A percentile compares a stretch with the other conserved stretches of the same genome.
These are phyloP conservation scores for Exocentrus adspersus DNA, from an alignment of 2,888 invertebrate genomes.

Conservation along the genomic window DNA sequence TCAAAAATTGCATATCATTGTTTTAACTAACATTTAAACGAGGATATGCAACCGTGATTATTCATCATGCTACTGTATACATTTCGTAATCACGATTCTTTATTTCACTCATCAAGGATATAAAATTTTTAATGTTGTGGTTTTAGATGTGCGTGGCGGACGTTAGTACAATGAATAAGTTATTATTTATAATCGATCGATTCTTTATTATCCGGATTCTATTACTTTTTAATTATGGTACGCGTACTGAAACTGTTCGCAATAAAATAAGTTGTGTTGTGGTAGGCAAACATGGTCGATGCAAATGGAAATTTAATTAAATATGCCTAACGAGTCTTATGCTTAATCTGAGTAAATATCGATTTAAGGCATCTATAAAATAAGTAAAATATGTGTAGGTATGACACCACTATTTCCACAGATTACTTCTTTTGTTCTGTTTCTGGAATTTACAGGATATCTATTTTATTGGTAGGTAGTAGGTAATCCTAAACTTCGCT, in stretches of 20 bases:
- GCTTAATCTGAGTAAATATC: not conserved
- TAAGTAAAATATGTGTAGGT: too few relatives aligned
- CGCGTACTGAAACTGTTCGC: not conserved
- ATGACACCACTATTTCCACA: too few relatives aligned
- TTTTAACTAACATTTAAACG: not conserved
- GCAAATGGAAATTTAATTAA: not conserved
- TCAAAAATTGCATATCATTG: not conserved
- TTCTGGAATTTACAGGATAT: too few relatives aligned
- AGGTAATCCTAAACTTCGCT: too few relatives aligned
- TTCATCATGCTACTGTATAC: constrained; percentile 22
- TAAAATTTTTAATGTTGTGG: constrained; percentile 16
- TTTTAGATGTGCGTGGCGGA: constrained; percentile 4
- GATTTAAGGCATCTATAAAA: too few relatives aligned
- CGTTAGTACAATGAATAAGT: not conserved
- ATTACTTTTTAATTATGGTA: constrained; percentile 15
- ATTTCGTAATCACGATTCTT: not conserved
- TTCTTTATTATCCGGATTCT: constrained; percentile 22
- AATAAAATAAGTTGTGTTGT: constrained; percentile 6
- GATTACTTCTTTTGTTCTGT: too few relatives aligned
- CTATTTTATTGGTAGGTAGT: too few relatives aligned
- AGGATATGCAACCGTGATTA: constrained; percentile 6
- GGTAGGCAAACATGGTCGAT: not conserved
- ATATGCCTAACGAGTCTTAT: not conserved
- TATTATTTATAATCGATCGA: constrained; percentile 7
- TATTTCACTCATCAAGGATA: constrained; percentile 17